phyloP scores from a whole-genome alignment of 2,888 invertebrate species.

The Campopleginae sp. region DNA sequence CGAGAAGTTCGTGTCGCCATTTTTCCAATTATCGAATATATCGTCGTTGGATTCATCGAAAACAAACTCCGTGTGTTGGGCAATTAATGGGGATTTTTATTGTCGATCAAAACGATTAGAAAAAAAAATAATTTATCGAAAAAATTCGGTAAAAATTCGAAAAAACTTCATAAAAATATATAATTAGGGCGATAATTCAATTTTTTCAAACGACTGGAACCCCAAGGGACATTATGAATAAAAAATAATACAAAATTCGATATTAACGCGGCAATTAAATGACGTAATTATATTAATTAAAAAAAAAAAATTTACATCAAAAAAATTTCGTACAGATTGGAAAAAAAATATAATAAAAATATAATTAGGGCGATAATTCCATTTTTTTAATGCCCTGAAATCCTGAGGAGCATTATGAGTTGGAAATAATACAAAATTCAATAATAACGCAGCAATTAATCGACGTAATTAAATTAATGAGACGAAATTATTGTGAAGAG shows the following conservation, averaged over 20 bases:
- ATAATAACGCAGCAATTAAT: neutral
- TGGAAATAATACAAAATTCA: neutral
- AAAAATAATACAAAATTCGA: neutral
- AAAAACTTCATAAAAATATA: neutral
- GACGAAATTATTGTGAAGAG: neutral
- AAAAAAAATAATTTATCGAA: neutral
- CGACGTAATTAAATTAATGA: neutral
- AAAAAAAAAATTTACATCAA: neutral
- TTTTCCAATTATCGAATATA: neutral
- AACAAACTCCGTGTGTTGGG: neutral
- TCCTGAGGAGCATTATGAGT: neutral
- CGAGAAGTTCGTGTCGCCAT: conserved; percentile 20
- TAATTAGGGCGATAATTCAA: neutral
- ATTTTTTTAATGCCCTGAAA: neutral
- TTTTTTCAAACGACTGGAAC: neutral
- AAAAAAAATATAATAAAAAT: neutral
- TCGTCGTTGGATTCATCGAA: neutral
- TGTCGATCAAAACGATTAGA: neutral
- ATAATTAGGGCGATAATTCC: neutral
- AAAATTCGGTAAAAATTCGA: neutral
- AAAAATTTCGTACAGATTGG: neutral
- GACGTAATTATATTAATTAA: neutral
- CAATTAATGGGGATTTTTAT: too few relatives aligned
- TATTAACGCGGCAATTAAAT: too few relatives aligned
- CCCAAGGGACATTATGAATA: neutral